Evolutionary conservation across 64 coral and sea anemone species (phyloP).

Genomic region (Montipora efflorescens): DNA sequence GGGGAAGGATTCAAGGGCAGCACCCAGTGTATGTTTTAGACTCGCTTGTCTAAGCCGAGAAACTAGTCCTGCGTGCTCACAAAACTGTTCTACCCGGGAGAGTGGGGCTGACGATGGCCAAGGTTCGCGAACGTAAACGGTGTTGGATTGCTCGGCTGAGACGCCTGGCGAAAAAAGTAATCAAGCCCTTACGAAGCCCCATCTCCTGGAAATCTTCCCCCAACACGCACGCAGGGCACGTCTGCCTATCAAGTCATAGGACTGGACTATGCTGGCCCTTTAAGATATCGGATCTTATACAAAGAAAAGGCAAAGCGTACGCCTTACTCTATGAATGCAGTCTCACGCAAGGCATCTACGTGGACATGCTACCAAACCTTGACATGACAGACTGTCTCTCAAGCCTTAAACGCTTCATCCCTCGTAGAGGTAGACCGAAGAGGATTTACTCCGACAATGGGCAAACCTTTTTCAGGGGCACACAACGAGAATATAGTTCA

Average conservation of each 20-base stretch:
- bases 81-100: slow-evolving; percentile 41
- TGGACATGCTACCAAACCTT: neutral
- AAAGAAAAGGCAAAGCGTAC: neutral
- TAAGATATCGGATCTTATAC: neutral
- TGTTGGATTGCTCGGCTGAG: slow-evolving; percentile 8
- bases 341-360: neutral
- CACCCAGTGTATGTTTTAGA: slow-evolving; percentile 57
- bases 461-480: neutral
- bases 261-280: too few species aligned
- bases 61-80: neutral
- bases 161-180: neutral
- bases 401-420: neutral
- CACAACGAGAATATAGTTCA: too few species aligned
- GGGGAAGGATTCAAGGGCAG: slow-evolving; percentile 59
- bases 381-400: neutral
- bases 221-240: neutral
- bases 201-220: slow-evolving; percentile 27
- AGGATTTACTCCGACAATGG: neutral
- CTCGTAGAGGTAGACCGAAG: neutral
- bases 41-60: slow-evolving; percentile 5
- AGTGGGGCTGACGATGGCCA: slow-evolving; percentile 56
- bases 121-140: neutral
- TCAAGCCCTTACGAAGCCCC: neutral
- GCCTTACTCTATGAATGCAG: slow-evolving; percentile 2
- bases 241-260: slow-evolving; percentile 26